Evolutionary conservation across 2,113 vertebrate species (phyloP).

Genomic region (Silurus glanis): DNA sequence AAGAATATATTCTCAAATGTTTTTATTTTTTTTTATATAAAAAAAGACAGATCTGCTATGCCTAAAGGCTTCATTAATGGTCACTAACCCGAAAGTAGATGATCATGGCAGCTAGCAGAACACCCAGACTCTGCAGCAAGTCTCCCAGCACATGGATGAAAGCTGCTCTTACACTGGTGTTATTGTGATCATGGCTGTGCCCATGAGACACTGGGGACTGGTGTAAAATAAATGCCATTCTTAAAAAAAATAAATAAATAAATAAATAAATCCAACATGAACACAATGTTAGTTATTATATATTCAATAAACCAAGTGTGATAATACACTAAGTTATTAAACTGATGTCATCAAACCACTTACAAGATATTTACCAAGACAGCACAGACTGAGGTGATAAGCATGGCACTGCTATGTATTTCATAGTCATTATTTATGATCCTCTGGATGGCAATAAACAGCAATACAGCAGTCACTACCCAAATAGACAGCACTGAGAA

Average conservation of each 20-base stretch:
- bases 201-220: constrained; percentile 71
- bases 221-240: constrained; percentile 87
- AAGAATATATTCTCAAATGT: background rate
- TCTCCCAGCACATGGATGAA: constrained; percentile 89
- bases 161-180: constrained; percentile 83
- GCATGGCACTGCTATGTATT: constrained; percentile 79
- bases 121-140: constrained; percentile 84
- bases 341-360: constrained; percentile 41
- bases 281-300: background rate
- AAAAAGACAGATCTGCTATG: background rate
- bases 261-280: background rate
- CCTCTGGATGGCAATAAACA: constrained; percentile 79
- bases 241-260: constrained; percentile 59
- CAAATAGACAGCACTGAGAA: constrained; percentile 87
- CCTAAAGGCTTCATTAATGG: background rate
- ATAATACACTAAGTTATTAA: background rate
- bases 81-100: constrained; percentile 83
- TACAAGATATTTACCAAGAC: constrained; percentile 84
- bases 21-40: background rate
- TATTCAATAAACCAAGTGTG: background rate
- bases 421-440: constrained; percentile 78
- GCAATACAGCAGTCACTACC: constrained; percentile 80
- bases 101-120: constrained; percentile 81
- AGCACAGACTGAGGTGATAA: constrained; percentile 84
- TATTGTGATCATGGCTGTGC: constrained; percentile 48